phyloP scores from a whole-genome alignment of 2,113 vertebrate species.

The Eonycteris spelaea region DNA sequence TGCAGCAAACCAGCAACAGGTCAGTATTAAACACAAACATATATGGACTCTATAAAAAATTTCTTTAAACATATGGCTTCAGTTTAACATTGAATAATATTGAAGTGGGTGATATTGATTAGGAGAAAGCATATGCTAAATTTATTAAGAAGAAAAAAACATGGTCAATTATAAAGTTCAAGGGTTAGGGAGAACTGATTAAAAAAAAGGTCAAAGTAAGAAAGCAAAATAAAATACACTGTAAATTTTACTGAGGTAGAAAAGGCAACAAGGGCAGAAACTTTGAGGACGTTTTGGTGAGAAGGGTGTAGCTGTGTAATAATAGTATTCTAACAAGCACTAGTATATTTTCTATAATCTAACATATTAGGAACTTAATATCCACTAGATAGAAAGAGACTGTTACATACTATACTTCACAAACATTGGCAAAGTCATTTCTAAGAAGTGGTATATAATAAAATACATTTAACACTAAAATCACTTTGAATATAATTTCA shows the following conservation, averaged over 20 bases:
- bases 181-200: neutral
- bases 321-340: neutral
- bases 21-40: neutral
- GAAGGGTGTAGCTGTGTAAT: neutral
- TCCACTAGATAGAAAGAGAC: neutral
- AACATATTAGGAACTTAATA: neutral
- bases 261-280: neutral
- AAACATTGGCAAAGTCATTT: neutral
- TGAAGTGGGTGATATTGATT: neutral
- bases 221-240: neutral
- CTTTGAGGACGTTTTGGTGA: neutral
- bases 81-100: constrained; percentile 2
- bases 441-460: constrained; percentile 3
- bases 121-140: neutral
- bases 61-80: neutral
- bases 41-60: neutral
- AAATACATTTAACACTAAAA: constrained; percentile 42
- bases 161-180: neutral
- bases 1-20: neutral
- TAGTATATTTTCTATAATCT: neutral
- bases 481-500: constrained; percentile 26
- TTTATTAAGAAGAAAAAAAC: neutral
- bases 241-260: neutral
- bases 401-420: neutral
- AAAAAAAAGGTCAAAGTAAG: neutral